These are phyloP conservation scores for Leptopilina boulardi DNA, from an alignment of 1,140 invertebrate genomes.

Conservation along the genomic window DNA sequence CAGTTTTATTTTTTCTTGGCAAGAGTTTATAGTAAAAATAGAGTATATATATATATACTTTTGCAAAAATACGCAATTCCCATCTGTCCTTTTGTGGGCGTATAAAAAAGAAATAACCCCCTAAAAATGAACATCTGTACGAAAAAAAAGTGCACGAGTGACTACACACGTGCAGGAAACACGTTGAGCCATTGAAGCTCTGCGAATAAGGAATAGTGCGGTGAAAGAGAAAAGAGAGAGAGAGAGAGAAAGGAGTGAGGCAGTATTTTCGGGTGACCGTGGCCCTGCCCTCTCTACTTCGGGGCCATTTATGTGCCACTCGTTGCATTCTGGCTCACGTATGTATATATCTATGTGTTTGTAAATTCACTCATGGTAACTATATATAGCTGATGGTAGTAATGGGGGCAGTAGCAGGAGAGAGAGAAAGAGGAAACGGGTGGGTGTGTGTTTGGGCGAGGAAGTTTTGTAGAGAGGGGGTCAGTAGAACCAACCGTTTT, in stretches of 20 bases:
- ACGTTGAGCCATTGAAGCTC: slow-evolving; percentile 29
- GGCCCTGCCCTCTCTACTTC: slow-evolving; percentile 68
- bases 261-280: slow-evolving; percentile 71
- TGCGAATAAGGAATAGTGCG: slow-evolving; percentile 33
- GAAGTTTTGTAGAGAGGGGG: slow-evolving; percentile 56
- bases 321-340: slow-evolving; percentile 56
- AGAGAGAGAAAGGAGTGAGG: slow-evolving; percentile 50
- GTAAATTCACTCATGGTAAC: slow-evolving; percentile 33
- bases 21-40: neutral
- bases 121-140: slow-evolving; percentile 31
- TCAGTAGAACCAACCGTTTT: slow-evolving; percentile 66
- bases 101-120: slow-evolving; percentile 6
- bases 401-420: slow-evolving; percentile 15
- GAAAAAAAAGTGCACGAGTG: slow-evolving; percentile 6
- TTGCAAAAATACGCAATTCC: neutral
- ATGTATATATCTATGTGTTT: slow-evolving; percentile 33
- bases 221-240: slow-evolving; percentile 34
- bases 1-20: neutral
- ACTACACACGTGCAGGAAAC: slow-evolving; percentile 26
- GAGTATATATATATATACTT: too few relatives aligned
- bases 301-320: slow-evolving; percentile 59
- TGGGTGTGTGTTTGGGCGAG: slow-evolving; percentile 58
- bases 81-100: slow-evolving; percentile 28
- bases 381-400: slow-evolving; percentile 51
- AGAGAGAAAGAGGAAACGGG: slow-evolving; percentile 40